Percentiles rank a stretch among this genome's conserved stretches.
Evolutionary conservation across 1,140 invertebrate species (phyloP).

Genomic region (Tetramorium parvispinum): DNA sequence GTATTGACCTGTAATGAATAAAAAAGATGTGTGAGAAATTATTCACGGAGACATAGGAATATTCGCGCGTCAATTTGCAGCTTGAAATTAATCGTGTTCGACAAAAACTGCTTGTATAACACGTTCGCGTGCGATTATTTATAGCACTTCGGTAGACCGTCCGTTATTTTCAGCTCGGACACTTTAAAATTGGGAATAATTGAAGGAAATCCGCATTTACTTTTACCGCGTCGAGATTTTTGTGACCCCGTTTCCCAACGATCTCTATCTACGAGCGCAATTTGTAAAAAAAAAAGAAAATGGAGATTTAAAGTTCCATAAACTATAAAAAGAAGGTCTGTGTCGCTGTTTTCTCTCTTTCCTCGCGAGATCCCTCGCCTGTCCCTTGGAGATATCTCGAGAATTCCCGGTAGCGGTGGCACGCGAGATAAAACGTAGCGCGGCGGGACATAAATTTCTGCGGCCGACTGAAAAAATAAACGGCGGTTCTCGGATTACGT

Average conservation of each 20-base stretch:
- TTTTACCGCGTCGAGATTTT: conserved; percentile 24
- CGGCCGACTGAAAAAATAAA: conserved; percentile 56
- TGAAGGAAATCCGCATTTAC: neutral
- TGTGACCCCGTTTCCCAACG: neutral
- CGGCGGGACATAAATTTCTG: conserved; percentile 59
- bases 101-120: neutral
- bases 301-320: neutral
- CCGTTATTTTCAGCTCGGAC: conserved; percentile 22
- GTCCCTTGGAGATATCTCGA: neutral
- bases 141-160: neutral
- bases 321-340: neutral
- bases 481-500: conserved; percentile 25
- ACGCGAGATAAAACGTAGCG: conserved; percentile 42
- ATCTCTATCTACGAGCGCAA: neutral
- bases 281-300: neutral
- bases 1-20: conserved; percentile 91
- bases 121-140: neutral
- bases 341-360: neutral
- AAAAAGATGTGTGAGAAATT: conserved; percentile 54
- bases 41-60: neutral
- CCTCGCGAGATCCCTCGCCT: neutral
- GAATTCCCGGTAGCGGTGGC: conserved; percentile 39
- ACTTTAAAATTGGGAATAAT: conserved; percentile 15
- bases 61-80: neutral
- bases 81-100: neutral